Base-by-base conservation (phyloP, 2,797 vertebrate species). In the Coregonus suidteri region DNA sequence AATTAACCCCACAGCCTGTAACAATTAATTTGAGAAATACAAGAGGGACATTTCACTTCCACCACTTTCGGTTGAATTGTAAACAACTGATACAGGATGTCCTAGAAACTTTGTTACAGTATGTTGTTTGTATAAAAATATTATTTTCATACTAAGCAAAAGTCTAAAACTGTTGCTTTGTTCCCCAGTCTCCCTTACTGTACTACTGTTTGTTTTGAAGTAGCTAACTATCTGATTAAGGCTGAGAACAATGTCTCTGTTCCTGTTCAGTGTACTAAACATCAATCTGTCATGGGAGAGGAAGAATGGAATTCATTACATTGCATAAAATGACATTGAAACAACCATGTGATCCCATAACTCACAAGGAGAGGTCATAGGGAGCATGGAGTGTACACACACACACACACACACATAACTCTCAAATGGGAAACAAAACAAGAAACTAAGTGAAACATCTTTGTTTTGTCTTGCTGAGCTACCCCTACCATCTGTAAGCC, bases 401-500 rank as follows among this genome's bases (percentile, higher is more conserved):
- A 68, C 14, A 34, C 65, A 67, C 65, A 67, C 6, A 66, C 65
- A 66, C 5, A 34, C 65, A 66, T 7, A 30, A 31, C 64, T 41
- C 41, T 11, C 6, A 15, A 56, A 14, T 13, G 5, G 34, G 14
- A 67, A 15, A 67, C 65, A 67, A 31, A 67, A 16, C 30, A 31
- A 35, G 30, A 67, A 6, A 67, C 65, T 3, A 47, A 67, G 14
- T 16, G 30, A 67, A 62, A 62, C 20, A 62, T 20, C 59, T 62
- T 62, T 62, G 59, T 62, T 62, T 62, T 62, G 59, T 9, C n/a
- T 62, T 20, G 11, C 54, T 2, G 54, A 59, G 54, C 16, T 7
- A 6, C 20, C 65, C 31, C 71, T n/a, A 68, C 79, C 84, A 87
- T 86, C 76, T 87, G 82, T 62, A 85, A 67, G 16, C 65, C 15